Base-by-base conservation (phyloP, 2,113 vertebrate species). In the Siniperca chuatsi region DNA sequence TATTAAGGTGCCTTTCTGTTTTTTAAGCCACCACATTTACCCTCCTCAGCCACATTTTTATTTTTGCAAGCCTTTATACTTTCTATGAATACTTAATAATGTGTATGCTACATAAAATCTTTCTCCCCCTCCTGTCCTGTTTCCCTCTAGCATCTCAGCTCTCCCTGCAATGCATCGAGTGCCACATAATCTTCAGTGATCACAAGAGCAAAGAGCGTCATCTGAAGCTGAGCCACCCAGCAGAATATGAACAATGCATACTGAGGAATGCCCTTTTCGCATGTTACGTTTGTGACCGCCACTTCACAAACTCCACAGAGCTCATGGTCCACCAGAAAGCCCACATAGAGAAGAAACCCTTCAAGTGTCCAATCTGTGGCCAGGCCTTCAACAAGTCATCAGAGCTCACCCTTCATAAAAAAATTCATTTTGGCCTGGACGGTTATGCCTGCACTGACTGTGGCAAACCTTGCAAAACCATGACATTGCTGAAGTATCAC, bases 251-350 rank as follows among this genome's bases (percentile, higher is more conserved):
- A 79, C 92, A 95, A 33, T 90, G 88, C 89, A 94, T 96, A 25
- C 92, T 97, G 58, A 96, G 94, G 57, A 96, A 97, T 5, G 91
- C 96, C 0, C 94, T 96, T 2, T 97, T 98, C 55, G 93, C 96
- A 7, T 98, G 97, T 74, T 96, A 97, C 0, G 96, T 98, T 7
- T 99, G 98, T 0, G 97, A 97, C 66, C 96, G 96, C 58, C 95
- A 97, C 12, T 98, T 99, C 75, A 96, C 96, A 88, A 97, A 97
- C 89, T 97, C 97, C 1, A 94, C 94, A 0, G 92, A 98, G 65
- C 95, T 99, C 37, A 95, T 97, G 97, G 92, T 94, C 10, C 98
- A 99, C 84, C 97, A 97, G 76, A 97, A 97, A 11, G 94, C 97
- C 71, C 98, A 99, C 93, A 94, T 90, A 0, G 97, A 97, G 86